Evolutionary conservation across 2,797 vertebrate genomes (phyloP).

Genomic region (Peromyscus nudipes): DNA sequence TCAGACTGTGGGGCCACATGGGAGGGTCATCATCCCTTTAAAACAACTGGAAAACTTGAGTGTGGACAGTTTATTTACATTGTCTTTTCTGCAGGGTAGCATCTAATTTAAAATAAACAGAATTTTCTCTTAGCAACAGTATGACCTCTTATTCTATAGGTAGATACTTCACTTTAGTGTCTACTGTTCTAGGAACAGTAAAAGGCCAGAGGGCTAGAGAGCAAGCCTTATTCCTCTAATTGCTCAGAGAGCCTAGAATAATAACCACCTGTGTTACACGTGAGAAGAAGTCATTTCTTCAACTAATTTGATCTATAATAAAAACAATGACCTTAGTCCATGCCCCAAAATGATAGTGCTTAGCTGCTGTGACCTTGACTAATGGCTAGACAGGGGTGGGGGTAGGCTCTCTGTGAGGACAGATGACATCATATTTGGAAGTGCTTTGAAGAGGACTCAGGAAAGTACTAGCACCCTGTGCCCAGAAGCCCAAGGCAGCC

Average conservation of each 20-base stretch:
- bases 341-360: not conserved
- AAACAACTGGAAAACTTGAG: not conserved
- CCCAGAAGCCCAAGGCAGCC: not conserved
- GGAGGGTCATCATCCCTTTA: not conserved
- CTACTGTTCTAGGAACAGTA: not conserved
- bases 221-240: not conserved
- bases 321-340: constrained; percentile 50
- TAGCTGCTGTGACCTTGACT: constrained; percentile 25
- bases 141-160: not conserved
- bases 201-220: not conserved
- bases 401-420: constrained; percentile 50
- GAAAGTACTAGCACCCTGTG: constrained; percentile 50
- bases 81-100: not conserved
- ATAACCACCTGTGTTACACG: not conserved
- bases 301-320: constrained; percentile 20
- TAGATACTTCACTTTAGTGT: not conserved
- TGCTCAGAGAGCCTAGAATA: not conserved
- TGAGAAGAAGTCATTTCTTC: constrained; percentile 42
- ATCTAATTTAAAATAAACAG: constrained; percentile 32
- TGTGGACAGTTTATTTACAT: not conserved
- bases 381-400: not conserved
- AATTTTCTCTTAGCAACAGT: not conserved
- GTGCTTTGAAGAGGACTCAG: constrained; percentile 30
- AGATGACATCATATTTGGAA: constrained; percentile 72
- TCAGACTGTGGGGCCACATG: not conserved